Evolutionary conservation across 2,888 invertebrate species (phyloP).

Genomic region (Apodemia zela): DNA sequence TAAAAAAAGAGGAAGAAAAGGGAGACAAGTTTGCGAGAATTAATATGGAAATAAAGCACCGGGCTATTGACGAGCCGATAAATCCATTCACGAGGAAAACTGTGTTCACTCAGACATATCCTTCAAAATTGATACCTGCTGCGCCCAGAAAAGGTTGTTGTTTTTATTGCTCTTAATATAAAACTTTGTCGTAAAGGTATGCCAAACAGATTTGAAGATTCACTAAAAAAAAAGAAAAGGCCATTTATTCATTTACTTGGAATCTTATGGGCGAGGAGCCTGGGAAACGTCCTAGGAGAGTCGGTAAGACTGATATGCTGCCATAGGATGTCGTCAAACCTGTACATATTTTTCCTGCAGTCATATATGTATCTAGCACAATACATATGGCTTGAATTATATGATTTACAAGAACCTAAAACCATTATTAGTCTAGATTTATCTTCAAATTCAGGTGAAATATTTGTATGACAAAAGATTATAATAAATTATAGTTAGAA

Average conservation of each 20-base stretch:
- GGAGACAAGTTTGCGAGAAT: constrained; percentile 64
- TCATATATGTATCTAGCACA: constrained; percentile 42
- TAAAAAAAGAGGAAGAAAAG: constrained; percentile 69
- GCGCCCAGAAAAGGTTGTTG: constrained; percentile 61
- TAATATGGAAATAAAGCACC: constrained; percentile 65
- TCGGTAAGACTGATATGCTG: constrained; percentile 46
- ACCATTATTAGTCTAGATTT: constrained; percentile 3
- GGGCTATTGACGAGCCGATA: constrained; percentile 39
- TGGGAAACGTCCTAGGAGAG: constrained; percentile 46
- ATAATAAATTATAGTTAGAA: background rate
- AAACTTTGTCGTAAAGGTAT: constrained; percentile 27
- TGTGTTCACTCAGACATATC: constrained; percentile 63
- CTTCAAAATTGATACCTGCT: constrained; percentile 57
- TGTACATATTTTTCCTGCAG: constrained; percentile 54
- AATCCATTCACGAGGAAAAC: constrained; percentile 62
- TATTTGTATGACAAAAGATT: background rate
- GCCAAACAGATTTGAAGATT: constrained; percentile 34
- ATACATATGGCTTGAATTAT: constrained; percentile 41
- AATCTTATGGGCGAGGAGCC: constrained; percentile 45
- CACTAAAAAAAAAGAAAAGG: constrained; percentile 35
- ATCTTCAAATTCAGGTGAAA: background rate
- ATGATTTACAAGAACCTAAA: constrained; percentile 27
- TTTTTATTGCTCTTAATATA: constrained; percentile 50
- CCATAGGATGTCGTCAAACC: constrained; percentile 51
- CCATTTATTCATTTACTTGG: constrained; percentile 45